Evolutionary conservation across 2,888 invertebrate species (phyloP), one percentile per base, ranked within the genome.

Genomic region (Schizaphis graminum): DNA sequence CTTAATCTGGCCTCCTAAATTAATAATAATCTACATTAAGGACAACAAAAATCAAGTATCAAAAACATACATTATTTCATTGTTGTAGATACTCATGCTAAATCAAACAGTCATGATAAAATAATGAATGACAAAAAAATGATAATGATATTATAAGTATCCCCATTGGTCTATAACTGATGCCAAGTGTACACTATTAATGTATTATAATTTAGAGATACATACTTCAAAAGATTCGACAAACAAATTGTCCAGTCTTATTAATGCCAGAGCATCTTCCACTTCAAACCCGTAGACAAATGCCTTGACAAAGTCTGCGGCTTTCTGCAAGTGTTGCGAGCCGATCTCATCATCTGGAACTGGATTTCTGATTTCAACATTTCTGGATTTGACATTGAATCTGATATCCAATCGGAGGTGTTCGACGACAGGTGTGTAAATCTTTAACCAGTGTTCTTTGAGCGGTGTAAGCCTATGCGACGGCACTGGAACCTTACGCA

Each of bases 281-380:
- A 99, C 98, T 95, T 99, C 99, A 96, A 99, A 99, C 13, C 99
- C 99, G 95, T 97, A 97, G 57, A 99, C 97, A 95, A 99, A 99
- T 3, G 99, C 99, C 96, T 98, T 98, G 0, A 99, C 98, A 97
- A 99, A 99, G 96, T 99, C 99, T n/a, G 99, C 99, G 91, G 98
- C 99, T 96, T 99, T 99, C 96, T 99, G 99, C 95, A 99, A 96
- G 96, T 98, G 98, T 49, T 93, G 91, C 13, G 91, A 87, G 24
- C 98, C 97, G 95, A 99, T 97, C 95, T 99, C 99, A 95, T 97
- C 97, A 0, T 98, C 98, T 95, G 98, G 97, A 86, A 96, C 96
- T 91, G 96, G 96, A 28, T 96, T 96, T 95, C 98, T 97, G 91
- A 99, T 97, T 96, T 99, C 99, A 1, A 99, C 98, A 96, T 98